A percentile compares a stretch with the other conserved stretches of the same genome.
Evolutionary conservation across 1,140 invertebrate species (phyloP).

Genomic region (Battus philenor): DNA sequence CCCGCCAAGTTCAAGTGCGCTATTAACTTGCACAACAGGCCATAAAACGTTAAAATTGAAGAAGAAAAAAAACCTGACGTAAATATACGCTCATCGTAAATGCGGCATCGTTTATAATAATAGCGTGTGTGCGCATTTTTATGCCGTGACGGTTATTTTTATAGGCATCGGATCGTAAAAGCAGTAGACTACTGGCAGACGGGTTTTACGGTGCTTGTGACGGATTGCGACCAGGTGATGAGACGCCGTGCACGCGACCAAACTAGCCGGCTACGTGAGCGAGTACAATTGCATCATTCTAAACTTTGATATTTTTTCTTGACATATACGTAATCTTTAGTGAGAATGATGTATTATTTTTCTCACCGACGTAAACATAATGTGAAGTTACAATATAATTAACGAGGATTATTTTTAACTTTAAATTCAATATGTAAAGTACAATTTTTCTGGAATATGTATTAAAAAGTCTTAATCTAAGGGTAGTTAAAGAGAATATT

Average conservation of each 20-base stretch:
- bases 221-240: constrained; percentile 49
- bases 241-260: constrained; percentile 29
- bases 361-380: too few species aligned
- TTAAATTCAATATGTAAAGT: too few species aligned
- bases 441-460: too few species aligned
- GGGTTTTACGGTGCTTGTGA: constrained; percentile 59
- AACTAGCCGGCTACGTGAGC: too few species aligned
- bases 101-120: constrained; percentile 64
- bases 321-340: too few species aligned
- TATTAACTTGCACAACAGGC: constrained; percentile 67
- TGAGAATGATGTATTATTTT: too few species aligned
- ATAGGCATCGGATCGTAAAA: constrained; percentile 65
- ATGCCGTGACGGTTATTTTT: constrained; percentile 60
- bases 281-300: too few species aligned
- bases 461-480: too few species aligned
- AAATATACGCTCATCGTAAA: constrained; percentile 60
- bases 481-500: too few species aligned
- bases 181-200: constrained; percentile 66
- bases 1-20: constrained; percentile 67
- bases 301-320: too few species aligned
- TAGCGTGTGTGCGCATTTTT: constrained; percentile 50
- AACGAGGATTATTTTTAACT: too few species aligned
- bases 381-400: too few species aligned
- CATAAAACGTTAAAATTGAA: constrained; percentile 62
- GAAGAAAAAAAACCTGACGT: constrained; percentile 29